Conservation (phyloP, 2,113 vertebrate genomes). For the Pygoscelis antarcticus region DNA sequence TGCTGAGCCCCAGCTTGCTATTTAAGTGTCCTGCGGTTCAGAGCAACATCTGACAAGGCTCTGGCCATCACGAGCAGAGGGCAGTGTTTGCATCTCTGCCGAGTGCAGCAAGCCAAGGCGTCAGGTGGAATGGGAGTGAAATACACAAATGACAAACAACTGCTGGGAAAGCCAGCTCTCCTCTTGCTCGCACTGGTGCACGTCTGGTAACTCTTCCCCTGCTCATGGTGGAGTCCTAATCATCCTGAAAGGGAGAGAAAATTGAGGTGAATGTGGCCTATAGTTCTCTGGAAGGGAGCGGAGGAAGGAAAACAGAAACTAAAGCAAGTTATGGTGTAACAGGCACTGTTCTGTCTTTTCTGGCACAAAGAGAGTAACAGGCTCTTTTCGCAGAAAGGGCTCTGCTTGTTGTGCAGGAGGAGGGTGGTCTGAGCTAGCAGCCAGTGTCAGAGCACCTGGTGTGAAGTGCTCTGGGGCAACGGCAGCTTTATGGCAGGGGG, state of each 20-base stretch:
- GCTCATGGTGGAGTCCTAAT: neutral
- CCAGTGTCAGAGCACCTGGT: neutral
- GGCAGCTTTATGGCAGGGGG: neutral
- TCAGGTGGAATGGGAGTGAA: neutral
- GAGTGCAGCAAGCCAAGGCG: neutral
- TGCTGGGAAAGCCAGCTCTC: neutral
- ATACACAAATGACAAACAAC: neutral
- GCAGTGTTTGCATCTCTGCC: neutral
- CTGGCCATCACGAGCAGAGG: neutral
- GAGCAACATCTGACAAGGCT: neutral
- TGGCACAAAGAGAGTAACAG: neutral
- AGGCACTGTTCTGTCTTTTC: neutral
- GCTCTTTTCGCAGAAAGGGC: neutral
- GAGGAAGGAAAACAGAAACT: neutral
- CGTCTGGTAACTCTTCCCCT: neutral
- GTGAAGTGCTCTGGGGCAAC: neutral
- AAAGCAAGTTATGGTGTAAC: neutral
- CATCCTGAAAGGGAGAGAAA: neutral
- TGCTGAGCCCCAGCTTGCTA: neutral
- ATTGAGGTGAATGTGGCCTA: neutral
- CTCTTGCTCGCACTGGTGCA: neutral
- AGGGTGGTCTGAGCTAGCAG: neutral
- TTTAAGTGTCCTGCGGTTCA: neutral
- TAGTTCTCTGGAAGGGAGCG: neutral
- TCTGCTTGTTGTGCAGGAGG: neutral